Percentiles rank a stretch among this genome's conserved stretches.
Evolutionary conservation across 2,888 invertebrate species (phyloP).

Genomic region (Podotricha telesiphe): DNA sequence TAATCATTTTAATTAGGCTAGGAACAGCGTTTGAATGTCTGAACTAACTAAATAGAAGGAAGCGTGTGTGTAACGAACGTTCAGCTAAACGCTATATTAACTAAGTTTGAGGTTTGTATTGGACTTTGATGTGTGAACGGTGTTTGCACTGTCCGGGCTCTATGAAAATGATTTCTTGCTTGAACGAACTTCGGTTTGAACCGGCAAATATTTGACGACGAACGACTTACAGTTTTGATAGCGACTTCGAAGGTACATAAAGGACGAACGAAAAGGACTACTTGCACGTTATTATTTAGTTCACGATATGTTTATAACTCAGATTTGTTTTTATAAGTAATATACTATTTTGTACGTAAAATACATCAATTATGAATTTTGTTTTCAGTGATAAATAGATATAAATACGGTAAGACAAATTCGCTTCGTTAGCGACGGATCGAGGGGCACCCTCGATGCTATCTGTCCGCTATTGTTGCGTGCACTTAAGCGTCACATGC

Average conservation of each 20-base stretch:
- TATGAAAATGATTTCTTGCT: conserved; percentile 81
- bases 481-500: conserved; percentile 78
- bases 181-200: conserved; percentile 70
- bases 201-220: conserved; percentile 76
- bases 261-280: conserved; percentile 25
- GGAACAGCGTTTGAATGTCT: conserved; percentile 16
- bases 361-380: neutral
- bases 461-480: conserved; percentile 78
- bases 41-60: conserved; percentile 22
- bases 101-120: conserved; percentile 76
- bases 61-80: conserved; percentile 22
- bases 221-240: conserved; percentile 65
- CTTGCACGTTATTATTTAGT: neutral
- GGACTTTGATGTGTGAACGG: conserved; percentile 75
- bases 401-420: conserved; percentile 17
- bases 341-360: no score
- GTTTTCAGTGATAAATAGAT: conserved; percentile 1
- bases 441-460: conserved; percentile 70
- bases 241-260: conserved; percentile 61
- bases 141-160: conserved; percentile 72
- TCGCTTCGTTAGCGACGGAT: conserved; percentile 38
- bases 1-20: conserved; percentile 22
- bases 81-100: conserved; percentile 74
- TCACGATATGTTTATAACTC: neutral
- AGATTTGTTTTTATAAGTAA: neutral